Evolutionary conservation across 2,888 invertebrate species (phyloP), one percentile per base, ranked within the genome.

Genomic region (Drosophila borealis): DNA sequence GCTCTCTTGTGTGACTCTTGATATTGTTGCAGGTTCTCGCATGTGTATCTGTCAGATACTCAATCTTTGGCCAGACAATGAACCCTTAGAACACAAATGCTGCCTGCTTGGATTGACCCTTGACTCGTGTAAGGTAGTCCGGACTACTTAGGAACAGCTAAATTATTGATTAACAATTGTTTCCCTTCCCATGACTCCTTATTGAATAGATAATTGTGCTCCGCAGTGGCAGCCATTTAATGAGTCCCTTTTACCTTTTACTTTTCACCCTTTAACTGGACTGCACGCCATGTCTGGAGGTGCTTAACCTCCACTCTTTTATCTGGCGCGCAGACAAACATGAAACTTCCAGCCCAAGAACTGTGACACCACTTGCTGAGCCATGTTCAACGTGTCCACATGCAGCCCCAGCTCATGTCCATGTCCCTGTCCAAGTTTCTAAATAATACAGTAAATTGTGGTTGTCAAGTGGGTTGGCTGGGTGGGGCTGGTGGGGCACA

Each of bases 281-380:
- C 25, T 29, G 13, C 33, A 13, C 29, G 25, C 44, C 33, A 41
- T 42, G 50, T 60, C 19, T 33, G 48, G 70, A 72, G 82, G 80
- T 84, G 80, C 68, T 82, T 82, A 82, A 82, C 82, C 85, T 75
- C 75, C 46, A 51, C 65, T 63, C 71, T 44, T 80, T 65, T 63
- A 74, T 76, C 65, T 73, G 33, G 9, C 25, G 39, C 44, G 37
- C 37, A 48, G 70, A 61, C 67, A 68, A 61, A 63, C 61, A 66
- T 48, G 49, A 70, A 67, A 68, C 62, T 64, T 44, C 51, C 63
- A 70, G 53, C 57, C 54, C 57, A 59, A 42, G 48, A 50, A 63
- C 54, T 53, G 29, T 37, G 39, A 53, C 53, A 50, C 57, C 79
- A 75, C 63, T 75, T 66, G 64, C 75, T 64, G 64, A 44, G 49